Conservation (phyloP, 2,888 invertebrate genomes). For the Harmothoe impar region DNA sequence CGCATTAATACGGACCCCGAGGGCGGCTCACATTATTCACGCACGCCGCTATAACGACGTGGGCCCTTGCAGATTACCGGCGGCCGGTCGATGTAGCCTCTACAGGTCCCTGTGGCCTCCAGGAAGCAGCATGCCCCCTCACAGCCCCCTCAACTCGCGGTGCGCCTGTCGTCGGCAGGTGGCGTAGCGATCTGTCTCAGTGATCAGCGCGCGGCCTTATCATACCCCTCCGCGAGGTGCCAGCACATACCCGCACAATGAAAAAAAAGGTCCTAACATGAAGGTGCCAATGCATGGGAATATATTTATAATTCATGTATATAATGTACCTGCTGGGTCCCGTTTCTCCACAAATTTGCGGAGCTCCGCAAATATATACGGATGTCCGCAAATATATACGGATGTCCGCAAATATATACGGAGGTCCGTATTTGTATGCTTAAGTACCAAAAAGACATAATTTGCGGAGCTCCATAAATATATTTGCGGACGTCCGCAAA, state of each 20-base stretch:
- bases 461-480: too few relatives aligned
- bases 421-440: too few relatives aligned
- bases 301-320: too few relatives aligned
- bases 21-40: conserved; percentile 24
- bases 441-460: too few relatives aligned
- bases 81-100: not conserved
- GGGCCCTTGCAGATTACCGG: conserved; percentile 1
- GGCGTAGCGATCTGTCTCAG: conserved; percentile 38
- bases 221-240: not conserved
- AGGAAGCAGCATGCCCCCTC: not conserved
- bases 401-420: too few relatives aligned
- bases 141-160: not conserved
- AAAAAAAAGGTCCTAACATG: not conserved
- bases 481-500: too few relatives aligned
- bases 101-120: not conserved
- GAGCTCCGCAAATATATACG: too few relatives aligned
- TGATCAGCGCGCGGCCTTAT: conserved; percentile 38
- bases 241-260: not conserved
- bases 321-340: too few relatives aligned
- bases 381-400: too few relatives aligned
- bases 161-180: conserved; percentile 19
- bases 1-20: conserved; percentile 6
- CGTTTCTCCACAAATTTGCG: too few relatives aligned
- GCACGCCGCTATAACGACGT: conserved; percentile 9
- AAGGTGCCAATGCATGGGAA: too few relatives aligned